A percentile compares a stretch with the other conserved stretches of the same genome.
These are phyloP conservation scores for Mactra quadrangularis DNA, from an alignment of 1,140 invertebrate species.

Conservation along the genomic window DNA sequence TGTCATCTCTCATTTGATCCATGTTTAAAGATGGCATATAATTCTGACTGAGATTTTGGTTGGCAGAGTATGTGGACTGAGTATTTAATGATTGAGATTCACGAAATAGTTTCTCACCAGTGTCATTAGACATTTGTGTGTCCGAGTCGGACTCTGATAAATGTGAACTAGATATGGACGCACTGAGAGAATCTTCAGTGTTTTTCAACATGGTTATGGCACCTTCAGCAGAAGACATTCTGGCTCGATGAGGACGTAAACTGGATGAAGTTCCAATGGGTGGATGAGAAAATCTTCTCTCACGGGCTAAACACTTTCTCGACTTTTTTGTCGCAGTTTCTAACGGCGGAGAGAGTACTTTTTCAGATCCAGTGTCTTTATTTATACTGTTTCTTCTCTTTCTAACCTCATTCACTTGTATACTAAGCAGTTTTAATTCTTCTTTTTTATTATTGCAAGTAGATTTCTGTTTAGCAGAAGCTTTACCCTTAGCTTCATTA, in stretches of 20 bases:
- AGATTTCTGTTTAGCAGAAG: conserved; percentile 10
- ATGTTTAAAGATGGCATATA: conserved; percentile 27
- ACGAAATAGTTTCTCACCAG: conserved; percentile 39
- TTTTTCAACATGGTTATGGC: conserved; percentile 56
- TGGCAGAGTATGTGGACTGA: conserved; percentile 20
- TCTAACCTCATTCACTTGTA: conserved; percentile 57
- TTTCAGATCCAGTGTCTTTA: conserved; percentile 11
- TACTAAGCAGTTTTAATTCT: conserved; percentile 42
- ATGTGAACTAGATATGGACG: conserved; percentile 58
- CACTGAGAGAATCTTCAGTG: conserved; percentile 54
- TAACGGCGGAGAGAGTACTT: conserved; percentile 16
- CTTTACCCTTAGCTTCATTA: conserved; percentile 12
- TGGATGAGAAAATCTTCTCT: conserved; percentile 34
- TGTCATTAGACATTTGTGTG: conserved; percentile 57
- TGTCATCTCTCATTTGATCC: conserved; percentile 50
- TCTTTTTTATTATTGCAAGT: conserved; percentile 36
- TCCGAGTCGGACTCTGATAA: conserved; percentile 56
- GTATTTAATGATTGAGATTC: conserved; percentile 59
- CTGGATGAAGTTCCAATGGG: background rate
- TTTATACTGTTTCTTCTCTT: conserved; percentile 40
- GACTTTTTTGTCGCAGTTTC: conserved; percentile 17
- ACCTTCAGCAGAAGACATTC: conserved; percentile 56
- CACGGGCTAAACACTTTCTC: conserved; percentile 17
- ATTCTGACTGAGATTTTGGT: conserved; percentile 23
- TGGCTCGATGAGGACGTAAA: background rate